Percentiles rank a stretch among this genome's conserved stretches.
Evolutionary conservation across 2,888 invertebrate genomes (phyloP).

Genomic region (Drosophila planitibia): DNA sequence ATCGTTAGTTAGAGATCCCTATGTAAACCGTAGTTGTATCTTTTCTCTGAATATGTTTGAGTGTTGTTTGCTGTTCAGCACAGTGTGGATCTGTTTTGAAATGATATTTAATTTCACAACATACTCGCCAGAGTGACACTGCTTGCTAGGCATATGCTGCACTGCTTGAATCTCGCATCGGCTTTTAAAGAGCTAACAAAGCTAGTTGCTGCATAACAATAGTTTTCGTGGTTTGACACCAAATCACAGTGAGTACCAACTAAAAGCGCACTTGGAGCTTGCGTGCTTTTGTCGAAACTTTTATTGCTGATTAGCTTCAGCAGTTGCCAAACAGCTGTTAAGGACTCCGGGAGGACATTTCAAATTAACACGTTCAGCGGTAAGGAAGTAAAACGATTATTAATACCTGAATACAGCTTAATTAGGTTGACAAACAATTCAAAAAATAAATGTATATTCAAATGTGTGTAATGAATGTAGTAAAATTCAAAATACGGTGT

Average conservation of each 20-base stretch:
- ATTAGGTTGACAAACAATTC: neutral
- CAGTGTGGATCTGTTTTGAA: neutral
- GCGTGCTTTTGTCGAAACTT: slow-evolving; percentile 15
- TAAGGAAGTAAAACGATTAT: slow-evolving; percentile 63
- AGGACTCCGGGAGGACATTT: slow-evolving; percentile 63
- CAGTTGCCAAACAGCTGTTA: slow-evolving; percentile 70
- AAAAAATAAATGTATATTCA: neutral
- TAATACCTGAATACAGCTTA: neutral
- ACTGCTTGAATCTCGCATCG: neutral
- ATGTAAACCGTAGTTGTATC: neutral
- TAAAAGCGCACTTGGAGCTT: slow-evolving; percentile 14
- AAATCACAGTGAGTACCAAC: neutral
- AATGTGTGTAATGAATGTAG: neutral
- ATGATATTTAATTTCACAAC: neutral
- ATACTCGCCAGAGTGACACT: neutral
- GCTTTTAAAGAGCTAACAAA: neutral
- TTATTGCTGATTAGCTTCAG: slow-evolving; percentile 14
- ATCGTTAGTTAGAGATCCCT: neutral
- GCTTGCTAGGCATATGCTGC: neutral
- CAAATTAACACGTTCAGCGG: slow-evolving; percentile 77
- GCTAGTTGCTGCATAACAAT: slow-evolving; percentile 1
- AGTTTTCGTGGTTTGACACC: neutral
- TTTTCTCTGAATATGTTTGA: neutral
- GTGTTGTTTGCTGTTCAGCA: neutral
- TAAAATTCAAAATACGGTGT: neutral